These are phyloP conservation scores for Temnothorax rugatulus DNA, from an alignment of 2,888 invertebrate genomes.

Conservation along the genomic window DNA sequence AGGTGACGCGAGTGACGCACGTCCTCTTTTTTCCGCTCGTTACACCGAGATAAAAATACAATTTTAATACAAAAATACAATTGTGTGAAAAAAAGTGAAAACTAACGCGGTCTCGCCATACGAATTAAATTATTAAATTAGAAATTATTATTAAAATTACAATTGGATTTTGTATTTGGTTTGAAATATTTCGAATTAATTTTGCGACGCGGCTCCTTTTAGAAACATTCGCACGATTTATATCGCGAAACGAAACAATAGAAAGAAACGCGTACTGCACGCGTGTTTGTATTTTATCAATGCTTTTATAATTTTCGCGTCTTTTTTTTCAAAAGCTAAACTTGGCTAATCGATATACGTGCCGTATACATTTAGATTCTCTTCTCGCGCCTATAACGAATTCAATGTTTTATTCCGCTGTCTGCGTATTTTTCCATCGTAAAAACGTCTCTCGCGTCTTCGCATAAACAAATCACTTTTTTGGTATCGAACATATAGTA, in stretches of 20 bases:
- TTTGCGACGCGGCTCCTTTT: neutral
- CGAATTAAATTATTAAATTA: neutral
- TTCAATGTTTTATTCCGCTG: slow-evolving; percentile 51
- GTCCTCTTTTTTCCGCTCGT: slow-evolving; percentile 34
- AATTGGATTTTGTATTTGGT: neutral
- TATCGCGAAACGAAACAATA: neutral
- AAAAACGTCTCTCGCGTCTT: neutral
- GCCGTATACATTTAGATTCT: slow-evolving; percentile 72
- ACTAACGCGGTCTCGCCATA: neutral
- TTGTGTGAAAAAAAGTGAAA: neutral
- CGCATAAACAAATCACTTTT: neutral
- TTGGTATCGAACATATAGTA: neutral
- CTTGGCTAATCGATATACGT: slow-evolving; percentile 71
- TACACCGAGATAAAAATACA: slow-evolving; percentile 41
- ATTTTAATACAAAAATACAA: neutral
- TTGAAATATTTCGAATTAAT: neutral
- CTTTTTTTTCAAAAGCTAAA: slow-evolving; percentile 50
- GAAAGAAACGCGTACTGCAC: neutral
- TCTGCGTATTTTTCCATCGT: neutral
- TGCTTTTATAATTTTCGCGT: slow-evolving; percentile 58
- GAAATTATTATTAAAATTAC: neutral
- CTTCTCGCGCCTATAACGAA: slow-evolving; percentile 62
- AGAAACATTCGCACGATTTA: neutral
- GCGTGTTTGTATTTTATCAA: neutral
- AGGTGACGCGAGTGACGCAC: slow-evolving; percentile 39